Evolutionary conservation across 2,797 vertebrate genomes (phyloP).

Genomic region (Propithecus perrieri): DNA sequence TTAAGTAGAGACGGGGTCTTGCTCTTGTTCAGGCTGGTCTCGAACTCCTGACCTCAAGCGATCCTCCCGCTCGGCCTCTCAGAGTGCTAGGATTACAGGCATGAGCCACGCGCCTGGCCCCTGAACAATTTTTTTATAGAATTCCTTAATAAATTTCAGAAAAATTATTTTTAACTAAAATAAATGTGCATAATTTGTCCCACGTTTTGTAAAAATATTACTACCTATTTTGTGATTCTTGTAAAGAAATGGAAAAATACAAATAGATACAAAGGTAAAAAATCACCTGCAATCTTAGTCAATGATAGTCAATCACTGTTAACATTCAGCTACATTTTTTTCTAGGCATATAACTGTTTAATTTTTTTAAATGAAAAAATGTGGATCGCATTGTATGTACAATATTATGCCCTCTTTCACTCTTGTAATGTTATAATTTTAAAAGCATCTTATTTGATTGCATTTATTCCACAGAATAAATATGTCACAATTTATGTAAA

Average conservation of each 20-base stretch:
- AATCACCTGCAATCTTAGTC: not conserved
- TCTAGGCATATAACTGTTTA: not conserved
- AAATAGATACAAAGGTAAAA: not conserved
- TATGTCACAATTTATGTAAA: constrained; percentile 34
- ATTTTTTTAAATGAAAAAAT: not conserved
- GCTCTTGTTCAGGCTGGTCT: no score
- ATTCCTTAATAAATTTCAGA: constrained; percentile 19
- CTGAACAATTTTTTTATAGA: not conserved
- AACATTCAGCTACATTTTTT: not conserved
- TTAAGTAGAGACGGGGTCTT: no score
- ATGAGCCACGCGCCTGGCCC: fast-evolving
- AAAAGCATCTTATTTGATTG: constrained; percentile 25
- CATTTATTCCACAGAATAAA: constrained; percentile 34
- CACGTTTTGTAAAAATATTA: not conserved
- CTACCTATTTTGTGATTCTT: not conserved
- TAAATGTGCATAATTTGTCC: not conserved
- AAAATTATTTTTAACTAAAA: constrained; percentile 44
- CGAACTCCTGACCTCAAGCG: no score
- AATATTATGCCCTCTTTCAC: not conserved
- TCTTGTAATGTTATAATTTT: constrained; percentile 28
- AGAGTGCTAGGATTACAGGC: no score
- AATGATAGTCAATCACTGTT: not conserved
- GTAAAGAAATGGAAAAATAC: constrained; percentile 28
- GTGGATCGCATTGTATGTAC: not conserved
- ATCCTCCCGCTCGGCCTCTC: no score